Evolutionary conservation across 2,797 vertebrate species (phyloP).

Genomic region (Eulemur coronatus): DNA sequence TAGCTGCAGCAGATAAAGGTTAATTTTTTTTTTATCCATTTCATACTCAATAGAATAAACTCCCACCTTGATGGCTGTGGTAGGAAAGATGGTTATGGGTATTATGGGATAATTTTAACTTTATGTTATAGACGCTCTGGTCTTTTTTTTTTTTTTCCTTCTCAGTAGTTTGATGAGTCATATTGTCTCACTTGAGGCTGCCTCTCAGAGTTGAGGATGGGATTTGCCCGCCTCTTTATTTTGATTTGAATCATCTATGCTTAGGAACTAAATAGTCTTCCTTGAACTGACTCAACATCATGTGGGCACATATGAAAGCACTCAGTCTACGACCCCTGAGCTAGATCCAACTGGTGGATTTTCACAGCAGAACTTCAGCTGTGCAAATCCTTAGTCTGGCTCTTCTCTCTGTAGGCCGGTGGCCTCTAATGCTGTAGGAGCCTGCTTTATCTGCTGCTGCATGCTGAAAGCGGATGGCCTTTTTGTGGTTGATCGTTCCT

Average conservation of each 20-base stretch:
- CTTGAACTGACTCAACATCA: not conserved
- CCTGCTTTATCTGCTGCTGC: not conserved
- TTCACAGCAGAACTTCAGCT: not conserved
- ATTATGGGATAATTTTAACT: not conserved
- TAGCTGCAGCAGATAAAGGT: not conserved
- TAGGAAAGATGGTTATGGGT: slow-evolving; percentile 21
- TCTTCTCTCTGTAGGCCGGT: not conserved
- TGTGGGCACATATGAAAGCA: not conserved
- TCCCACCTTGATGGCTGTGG: not conserved
- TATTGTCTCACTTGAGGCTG: not conserved
- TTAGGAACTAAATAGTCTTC: not conserved
- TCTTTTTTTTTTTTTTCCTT: no score
- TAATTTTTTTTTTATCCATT: slow-evolving; percentile 29
- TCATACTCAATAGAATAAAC: not conserved
- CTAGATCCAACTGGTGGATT: not conserved
- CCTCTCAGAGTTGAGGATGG: not conserved
- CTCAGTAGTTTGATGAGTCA: not conserved
- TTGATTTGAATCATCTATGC: not conserved
- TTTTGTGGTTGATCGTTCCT: not conserved
- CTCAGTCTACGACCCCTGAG: not conserved
- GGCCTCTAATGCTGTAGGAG: not conserved
- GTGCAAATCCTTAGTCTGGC: not conserved
- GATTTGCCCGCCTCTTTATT: not conserved
- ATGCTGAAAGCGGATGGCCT: not conserved
- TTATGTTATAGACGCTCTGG: not conserved